Conservation (phyloP, 1,140 invertebrate species). For the Eriocheir sinensis region DNA sequence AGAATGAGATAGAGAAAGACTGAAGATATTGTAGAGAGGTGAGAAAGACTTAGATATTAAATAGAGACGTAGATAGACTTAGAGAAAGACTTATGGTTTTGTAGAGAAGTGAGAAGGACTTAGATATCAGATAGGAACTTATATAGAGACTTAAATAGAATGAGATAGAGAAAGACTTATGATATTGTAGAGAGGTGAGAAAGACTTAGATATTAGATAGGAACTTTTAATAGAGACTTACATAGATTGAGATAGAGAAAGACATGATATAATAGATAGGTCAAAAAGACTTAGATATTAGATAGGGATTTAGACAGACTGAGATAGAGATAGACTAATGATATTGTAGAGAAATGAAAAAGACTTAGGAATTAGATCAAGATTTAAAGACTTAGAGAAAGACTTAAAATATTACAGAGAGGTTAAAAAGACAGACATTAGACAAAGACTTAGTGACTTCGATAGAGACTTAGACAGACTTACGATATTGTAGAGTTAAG, state of each 20-base stretch:
- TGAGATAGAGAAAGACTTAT: background rate
- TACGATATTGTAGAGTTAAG: too few relatives aligned
- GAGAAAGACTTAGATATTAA: background rate
- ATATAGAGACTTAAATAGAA: background rate
- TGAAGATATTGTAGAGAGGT: background rate
- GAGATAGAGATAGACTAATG: too few relatives aligned
- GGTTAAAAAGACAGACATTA: too few relatives aligned
- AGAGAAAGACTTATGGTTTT: background rate
- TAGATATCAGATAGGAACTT: background rate
- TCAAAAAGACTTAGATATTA: too few relatives aligned
- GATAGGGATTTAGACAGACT: too few relatives aligned
- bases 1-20: too few relatives aligned
- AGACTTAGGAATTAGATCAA: too few relatives aligned
- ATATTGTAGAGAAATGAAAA: too few relatives aligned
- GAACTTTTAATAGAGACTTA: background rate
- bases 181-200: background rate
- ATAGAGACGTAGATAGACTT: background rate
- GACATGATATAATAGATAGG: too few relatives aligned
- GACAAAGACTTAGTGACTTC: too few relatives aligned
- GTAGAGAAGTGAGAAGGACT: background rate
- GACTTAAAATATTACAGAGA: constrained; percentile 27
- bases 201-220: background rate
- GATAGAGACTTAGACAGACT: background rate
- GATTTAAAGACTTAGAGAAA: background rate
- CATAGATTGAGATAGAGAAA: too few relatives aligned